A percentile compares a stretch with the other conserved stretches of the same genome.
Conservation (phyloP, 2,113 vertebrate genomes). For the Corythornis madagascariensis region DNA sequence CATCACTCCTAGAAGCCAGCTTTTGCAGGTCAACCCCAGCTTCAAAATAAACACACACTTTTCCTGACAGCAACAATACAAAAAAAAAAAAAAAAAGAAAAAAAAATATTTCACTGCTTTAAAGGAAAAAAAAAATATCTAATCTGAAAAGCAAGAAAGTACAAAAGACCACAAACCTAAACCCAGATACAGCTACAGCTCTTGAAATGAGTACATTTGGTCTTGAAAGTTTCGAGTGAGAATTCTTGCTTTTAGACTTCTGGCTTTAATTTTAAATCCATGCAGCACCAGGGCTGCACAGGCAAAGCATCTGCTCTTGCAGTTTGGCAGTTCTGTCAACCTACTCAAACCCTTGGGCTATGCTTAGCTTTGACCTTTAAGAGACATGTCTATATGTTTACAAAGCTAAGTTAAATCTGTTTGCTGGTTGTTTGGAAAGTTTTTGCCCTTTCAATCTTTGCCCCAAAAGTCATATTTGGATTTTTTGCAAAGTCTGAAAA, state of each 20-base stretch:
- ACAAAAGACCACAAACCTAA: conserved; percentile 1
- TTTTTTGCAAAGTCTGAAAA: background rate
- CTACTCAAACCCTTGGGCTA: conserved; percentile 36
- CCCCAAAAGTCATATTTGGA: background rate
- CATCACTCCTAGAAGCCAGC: background rate
- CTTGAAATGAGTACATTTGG: background rate
- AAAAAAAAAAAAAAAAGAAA: background rate
- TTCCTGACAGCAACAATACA: background rate
- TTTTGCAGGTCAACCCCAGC: conserved; percentile 7
- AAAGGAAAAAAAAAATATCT: background rate
- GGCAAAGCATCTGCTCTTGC: background rate
- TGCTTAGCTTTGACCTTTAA: conserved; percentile 55
- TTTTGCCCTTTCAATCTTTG: conserved; percentile 16
- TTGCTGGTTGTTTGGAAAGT: conserved; percentile 1
- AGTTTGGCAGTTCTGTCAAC: conserved; percentile 21
- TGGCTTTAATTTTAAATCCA: conserved; percentile 15
- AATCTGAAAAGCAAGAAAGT: background rate
- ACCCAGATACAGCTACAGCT: background rate
- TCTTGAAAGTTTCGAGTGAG: background rate
- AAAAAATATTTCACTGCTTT: background rate
- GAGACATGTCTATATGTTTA: conserved; percentile 7
- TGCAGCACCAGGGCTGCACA: background rate
- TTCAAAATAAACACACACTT: conserved; percentile 17
- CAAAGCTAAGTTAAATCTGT: conserved; percentile 33
- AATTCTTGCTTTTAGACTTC: background rate